A percentile compares a stretch with the other conserved stretches of the same genome.
phyloP scores from a whole-genome alignment of 2,113 vertebrate genomes.

The Passer montanus region DNA sequence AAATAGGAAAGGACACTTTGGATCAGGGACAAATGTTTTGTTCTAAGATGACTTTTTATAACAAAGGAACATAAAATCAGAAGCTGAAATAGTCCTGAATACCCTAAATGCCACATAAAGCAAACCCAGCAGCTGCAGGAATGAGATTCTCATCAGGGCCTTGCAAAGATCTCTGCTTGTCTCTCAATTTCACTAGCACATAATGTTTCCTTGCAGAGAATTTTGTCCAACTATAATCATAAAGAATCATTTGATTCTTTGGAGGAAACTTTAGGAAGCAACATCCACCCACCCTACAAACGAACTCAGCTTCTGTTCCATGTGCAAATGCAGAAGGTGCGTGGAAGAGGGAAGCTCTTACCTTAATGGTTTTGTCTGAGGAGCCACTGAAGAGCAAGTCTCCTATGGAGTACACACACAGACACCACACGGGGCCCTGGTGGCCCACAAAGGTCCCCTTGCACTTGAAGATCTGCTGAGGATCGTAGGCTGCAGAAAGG shows the following conservation, averaged over 20 bases:
- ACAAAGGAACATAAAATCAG: conserved; percentile 12
- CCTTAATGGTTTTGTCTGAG: conserved; percentile 99
- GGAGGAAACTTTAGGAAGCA: not conserved
- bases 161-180: not conserved
- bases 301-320: not conserved
- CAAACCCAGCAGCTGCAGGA: not conserved
- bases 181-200: not conserved
- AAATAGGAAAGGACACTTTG: not conserved
- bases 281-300: not conserved
- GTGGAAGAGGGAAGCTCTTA: not conserved
- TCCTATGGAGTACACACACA: conserved; percentile 97
- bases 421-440: conserved; percentile 97
- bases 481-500: conserved; percentile 87
- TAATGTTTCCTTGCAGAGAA: not conserved
- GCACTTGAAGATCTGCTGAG: conserved; percentile 99
- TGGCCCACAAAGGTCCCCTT: conserved; percentile 98
- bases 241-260: not conserved
- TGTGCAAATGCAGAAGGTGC: not conserved
- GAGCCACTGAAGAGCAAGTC: conserved; percentile 98
- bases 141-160: not conserved
- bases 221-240: not conserved
- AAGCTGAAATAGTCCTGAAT: not conserved
- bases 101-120: not conserved
- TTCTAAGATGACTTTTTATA: not conserved
- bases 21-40: not conserved